Percentiles rank a stretch among this genome's conserved stretches.
These are phyloP conservation scores for Paradoxurus hermaphroditus DNA, from an alignment of 2,113 vertebrate genomes.

Conservation along the genomic window DNA sequence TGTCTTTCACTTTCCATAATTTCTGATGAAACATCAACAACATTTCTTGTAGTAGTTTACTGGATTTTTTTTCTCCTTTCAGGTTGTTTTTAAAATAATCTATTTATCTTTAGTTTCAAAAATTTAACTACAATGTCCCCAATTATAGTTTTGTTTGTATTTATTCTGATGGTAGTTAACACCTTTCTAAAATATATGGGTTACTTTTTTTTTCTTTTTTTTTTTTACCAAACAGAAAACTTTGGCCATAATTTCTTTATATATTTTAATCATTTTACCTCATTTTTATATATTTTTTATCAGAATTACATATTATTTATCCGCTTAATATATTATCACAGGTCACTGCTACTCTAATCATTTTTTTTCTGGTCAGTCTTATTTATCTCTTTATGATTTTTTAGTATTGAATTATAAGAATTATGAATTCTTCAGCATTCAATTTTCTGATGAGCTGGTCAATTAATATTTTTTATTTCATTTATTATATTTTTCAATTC, in stretches of 20 bases:
- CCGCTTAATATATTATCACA: neutral
- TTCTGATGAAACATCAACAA: neutral
- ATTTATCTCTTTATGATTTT: neutral
- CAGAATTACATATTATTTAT: neutral
- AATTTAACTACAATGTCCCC: neutral
- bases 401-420: too few species aligned
- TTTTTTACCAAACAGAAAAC: neutral
- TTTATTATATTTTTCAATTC: neutral
- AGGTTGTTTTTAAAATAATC: neutral
- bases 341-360: neutral
- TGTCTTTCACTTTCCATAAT: neutral
- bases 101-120: neutral
- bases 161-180: neutral
- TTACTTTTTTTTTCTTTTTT: too few species aligned
- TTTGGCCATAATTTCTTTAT: neutral
- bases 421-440: neutral
- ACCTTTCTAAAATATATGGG: neutral
- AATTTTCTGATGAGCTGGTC: neutral
- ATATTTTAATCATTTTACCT: neutral
- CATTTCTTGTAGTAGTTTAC: neutral
- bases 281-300: neutral
- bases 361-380: neutral
- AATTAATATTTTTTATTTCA: neutral
- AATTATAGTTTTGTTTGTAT: neutral
- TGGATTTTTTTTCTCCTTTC: neutral